A percentile compares a stretch with the other conserved stretches of the same genome.
Evolutionary conservation across 2,797 vertebrate genomes (phyloP).

Genomic region (Allenopithecus nigroviridis): DNA sequence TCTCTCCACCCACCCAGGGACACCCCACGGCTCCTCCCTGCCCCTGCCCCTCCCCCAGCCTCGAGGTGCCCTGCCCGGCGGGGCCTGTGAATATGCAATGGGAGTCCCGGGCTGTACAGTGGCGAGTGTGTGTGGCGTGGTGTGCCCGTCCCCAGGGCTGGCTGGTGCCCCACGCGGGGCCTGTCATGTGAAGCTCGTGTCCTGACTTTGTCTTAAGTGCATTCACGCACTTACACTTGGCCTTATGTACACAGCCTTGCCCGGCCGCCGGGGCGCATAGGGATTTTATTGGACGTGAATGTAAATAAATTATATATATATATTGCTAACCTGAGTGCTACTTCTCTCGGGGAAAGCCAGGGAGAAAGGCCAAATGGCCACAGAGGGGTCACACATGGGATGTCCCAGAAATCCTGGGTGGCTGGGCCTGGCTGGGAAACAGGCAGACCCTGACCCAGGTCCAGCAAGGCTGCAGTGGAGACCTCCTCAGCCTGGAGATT

Average conservation of each 20-base stretch:
- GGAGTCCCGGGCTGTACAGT: conserved; percentile 82
- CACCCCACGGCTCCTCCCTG: conserved; percentile 20
- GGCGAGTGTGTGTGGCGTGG: conserved; percentile 84
- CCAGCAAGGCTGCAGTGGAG: neutral
- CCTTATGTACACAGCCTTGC: conserved; percentile 89
- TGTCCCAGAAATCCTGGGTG: neutral
- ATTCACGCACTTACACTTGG: conserved; percentile 89
- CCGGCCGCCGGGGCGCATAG: conserved; percentile 89
- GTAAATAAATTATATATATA: conserved; percentile 99
- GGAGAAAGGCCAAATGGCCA: neutral
- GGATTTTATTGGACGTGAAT: conserved; percentile 98
- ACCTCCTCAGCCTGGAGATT: neutral
- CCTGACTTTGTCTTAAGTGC: conserved; percentile 91
- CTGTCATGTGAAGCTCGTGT: conserved; percentile 87
- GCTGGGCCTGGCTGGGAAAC: neutral
- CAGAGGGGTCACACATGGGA: neutral
- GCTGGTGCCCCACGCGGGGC: conserved; percentile 72
- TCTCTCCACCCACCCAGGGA: conserved; percentile 64
- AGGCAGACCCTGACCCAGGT: neutral
- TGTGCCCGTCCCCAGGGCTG: conserved; percentile 65
- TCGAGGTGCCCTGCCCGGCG: conserved; percentile 52
- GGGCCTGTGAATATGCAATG: conserved; percentile 69
- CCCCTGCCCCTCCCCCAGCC: neutral
- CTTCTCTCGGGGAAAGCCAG: conserved; percentile 48
- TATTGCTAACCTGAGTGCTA: conserved; percentile 81